Evolutionary conservation across 2,797 vertebrate species (phyloP).

Genomic region (Typhlichthys eigenmanni): DNA sequence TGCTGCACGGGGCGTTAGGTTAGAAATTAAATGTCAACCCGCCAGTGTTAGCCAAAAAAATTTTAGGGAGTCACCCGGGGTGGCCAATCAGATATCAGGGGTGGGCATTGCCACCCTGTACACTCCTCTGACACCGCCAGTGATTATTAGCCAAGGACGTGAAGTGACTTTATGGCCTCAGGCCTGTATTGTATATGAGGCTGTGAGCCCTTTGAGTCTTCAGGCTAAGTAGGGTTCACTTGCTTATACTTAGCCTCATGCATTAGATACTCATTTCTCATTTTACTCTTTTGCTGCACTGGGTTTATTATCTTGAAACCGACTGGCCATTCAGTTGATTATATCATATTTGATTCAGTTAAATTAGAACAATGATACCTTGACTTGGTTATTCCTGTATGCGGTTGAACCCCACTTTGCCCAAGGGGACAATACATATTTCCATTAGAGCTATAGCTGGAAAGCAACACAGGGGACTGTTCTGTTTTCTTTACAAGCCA

Average conservation of each 20-base stretch:
- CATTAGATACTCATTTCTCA: no score
- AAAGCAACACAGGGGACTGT: constrained; percentile 9
- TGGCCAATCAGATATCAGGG: no score
- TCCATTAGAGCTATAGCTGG: constrained; percentile 20
- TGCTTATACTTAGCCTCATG: no score
- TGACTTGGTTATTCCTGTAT: constrained; percentile 33
- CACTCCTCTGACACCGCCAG: no score
- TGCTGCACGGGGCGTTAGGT: no score
- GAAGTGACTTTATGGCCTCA: background rate
- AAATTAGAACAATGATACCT: background rate
- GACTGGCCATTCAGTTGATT: background rate
- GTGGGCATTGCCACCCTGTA: no score
- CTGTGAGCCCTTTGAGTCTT: no score
- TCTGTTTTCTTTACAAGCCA: constrained; percentile 5
- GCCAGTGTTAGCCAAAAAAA: no score
- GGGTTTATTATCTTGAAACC: background rate
- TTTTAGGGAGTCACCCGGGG: no score
- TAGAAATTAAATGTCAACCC: no score
- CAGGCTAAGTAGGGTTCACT: no score
- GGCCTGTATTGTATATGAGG: no score
- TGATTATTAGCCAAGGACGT: background rate
- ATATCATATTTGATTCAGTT: background rate
- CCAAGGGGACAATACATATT: constrained; percentile 31
- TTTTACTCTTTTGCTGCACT: background rate
- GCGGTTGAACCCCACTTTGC: constrained; percentile 12